phyloP scores from a whole-genome alignment of 2,113 vertebrate species.

The Trachemys scripta region DNA sequence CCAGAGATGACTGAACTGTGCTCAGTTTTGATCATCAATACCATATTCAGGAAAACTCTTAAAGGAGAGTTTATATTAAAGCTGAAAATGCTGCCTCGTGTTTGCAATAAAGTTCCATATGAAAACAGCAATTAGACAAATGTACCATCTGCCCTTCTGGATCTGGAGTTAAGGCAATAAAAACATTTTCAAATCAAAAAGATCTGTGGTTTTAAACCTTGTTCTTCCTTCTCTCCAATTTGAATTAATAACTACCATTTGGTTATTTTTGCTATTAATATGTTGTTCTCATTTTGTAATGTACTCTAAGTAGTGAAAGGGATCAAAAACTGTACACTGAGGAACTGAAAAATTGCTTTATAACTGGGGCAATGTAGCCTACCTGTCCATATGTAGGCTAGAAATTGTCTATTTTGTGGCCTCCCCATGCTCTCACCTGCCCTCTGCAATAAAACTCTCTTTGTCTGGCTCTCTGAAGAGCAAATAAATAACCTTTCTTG shows the following conservation, averaged over 20 bases:
- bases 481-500: not conserved
- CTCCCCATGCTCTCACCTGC: slow-evolving; percentile 59
- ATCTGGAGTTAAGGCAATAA: not conserved
- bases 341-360: not conserved
- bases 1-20: not conserved
- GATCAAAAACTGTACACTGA: not conserved
- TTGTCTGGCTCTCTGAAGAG: slow-evolving; percentile 50
- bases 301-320: not conserved
- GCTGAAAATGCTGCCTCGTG: not conserved
- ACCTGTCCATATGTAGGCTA: slow-evolving; percentile 5
- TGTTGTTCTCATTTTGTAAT: slow-evolving; percentile 16
- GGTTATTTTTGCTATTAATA: slow-evolving; percentile 5
- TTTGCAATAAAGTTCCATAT: not conserved
- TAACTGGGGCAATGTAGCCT: not conserved
- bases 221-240: not conserved
- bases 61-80: not conserved
- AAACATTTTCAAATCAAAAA: slow-evolving; percentile 23
- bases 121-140: not conserved
- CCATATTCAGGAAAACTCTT: not conserved
- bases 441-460: slow-evolving; percentile 55
- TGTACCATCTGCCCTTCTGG: not conserved
- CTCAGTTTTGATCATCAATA: not conserved
- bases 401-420: slow-evolving; percentile 43
- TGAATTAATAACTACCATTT: slow-evolving; percentile 20
- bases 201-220: not conserved